Conservation (phyloP, 2,888 invertebrate genomes). For the Macrophya annulata region DNA sequence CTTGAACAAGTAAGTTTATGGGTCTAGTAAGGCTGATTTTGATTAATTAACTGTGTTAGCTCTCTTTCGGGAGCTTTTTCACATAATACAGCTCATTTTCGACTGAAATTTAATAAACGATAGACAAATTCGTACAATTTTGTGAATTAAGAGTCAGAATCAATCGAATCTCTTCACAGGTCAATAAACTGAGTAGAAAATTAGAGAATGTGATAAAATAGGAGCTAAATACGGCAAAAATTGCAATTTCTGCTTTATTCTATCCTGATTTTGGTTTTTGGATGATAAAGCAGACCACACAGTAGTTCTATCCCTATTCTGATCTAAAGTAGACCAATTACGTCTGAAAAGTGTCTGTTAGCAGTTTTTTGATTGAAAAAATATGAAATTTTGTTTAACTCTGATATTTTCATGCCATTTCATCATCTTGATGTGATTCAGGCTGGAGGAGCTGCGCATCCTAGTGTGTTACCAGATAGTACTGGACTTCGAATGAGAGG, state of each 20-base stretch:
- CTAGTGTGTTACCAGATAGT: conserved; percentile 67
- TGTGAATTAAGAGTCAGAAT: no score
- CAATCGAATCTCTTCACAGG: no score
- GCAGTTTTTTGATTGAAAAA: no score
- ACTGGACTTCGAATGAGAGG: conserved; percentile 68
- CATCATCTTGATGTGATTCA: conserved; percentile 48
- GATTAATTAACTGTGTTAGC: neutral
- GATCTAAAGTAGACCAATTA: no score
- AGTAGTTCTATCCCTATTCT: no score
- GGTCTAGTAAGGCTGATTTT: neutral
- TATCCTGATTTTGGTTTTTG: neutral
- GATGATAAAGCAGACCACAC: neutral
- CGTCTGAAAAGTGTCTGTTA: no score
- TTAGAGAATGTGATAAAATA: neutral
- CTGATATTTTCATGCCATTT: neutral
- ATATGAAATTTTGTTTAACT: no score
- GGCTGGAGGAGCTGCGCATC: conserved; percentile 72
- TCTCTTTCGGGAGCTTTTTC: no score
- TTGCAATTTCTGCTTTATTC: neutral
- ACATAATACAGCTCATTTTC: no score
- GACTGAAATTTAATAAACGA: no score
- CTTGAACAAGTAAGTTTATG: conserved; percentile 69
- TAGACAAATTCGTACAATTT: no score
- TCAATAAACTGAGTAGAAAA: no score
- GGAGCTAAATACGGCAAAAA: neutral